A percentile compares a stretch with the other conserved stretches of the same genome.
phyloP scores from a whole-genome alignment of 2,113 vertebrate species.

The Pandion haliaetus region DNA sequence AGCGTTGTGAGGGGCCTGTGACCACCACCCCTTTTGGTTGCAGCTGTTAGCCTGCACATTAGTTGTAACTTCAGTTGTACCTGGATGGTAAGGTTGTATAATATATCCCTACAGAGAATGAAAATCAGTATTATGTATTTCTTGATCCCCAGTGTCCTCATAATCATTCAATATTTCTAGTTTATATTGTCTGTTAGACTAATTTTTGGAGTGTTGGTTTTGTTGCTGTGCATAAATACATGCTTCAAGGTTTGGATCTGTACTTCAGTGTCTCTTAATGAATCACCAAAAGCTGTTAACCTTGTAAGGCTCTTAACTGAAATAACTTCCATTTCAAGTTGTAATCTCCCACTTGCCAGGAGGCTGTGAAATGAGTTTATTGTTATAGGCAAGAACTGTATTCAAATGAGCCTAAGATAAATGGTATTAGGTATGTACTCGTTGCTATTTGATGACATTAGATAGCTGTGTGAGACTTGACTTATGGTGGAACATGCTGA shows the following conservation, averaged over 20 bases:
- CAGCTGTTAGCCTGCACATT: neutral
- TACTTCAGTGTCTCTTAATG: neutral
- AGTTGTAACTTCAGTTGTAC: neutral
- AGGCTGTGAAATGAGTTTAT: neutral
- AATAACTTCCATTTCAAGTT: neutral
- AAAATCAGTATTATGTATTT: neutral
- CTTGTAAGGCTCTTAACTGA: neutral
- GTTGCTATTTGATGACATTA: neutral
- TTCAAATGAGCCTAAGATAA: neutral
- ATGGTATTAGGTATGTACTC: too few species aligned
- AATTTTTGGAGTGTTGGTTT: neutral
- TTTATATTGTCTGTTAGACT: neutral
- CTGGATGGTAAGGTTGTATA: neutral
- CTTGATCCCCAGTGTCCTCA: neutral
- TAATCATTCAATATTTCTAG: neutral
- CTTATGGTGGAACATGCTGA: fast-evolving
- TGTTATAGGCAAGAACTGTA: neutral
- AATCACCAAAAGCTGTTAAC: neutral
- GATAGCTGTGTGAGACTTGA: neutral
- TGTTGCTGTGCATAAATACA: neutral
- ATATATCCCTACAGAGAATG: neutral
- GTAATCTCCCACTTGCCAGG: neutral
- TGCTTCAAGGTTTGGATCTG: neutral
- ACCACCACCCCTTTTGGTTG: neutral
- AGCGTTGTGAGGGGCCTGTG: neutral